Conservation (phyloP, 2,113 vertebrate genomes). For the Boleophthalmus pectinirostris region DNA sequence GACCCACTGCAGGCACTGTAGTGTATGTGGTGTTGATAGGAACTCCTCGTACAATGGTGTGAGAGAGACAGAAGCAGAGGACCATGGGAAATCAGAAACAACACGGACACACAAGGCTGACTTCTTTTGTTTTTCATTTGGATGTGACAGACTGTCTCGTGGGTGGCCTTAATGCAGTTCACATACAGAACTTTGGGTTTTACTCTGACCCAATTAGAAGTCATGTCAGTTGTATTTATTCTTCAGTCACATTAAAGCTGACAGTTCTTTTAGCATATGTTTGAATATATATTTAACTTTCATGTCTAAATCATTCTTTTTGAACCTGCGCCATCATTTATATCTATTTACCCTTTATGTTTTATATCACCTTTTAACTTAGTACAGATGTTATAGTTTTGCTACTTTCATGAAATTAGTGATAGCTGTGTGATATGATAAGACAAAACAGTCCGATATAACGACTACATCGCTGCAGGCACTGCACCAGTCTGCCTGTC, state of each 20-base stretch:
- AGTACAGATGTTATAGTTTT: too few relatives aligned
- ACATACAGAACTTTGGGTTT: conserved; percentile 17
- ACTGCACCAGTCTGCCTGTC: too few relatives aligned
- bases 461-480: too few relatives aligned
- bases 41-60: conserved; percentile 29
- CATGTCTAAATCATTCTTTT: neutral
- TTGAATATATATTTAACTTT: neutral
- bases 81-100: conserved; percentile 69
- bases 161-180: conserved; percentile 3
- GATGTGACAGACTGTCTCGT: conserved; percentile 53
- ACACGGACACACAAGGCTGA: conserved; percentile 53
- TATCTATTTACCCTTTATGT: neutral
- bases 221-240: neutral
- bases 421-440: too few relatives aligned
- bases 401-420: too few relatives aligned
- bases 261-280: neutral
- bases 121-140: conserved; percentile 48
- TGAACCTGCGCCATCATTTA: neutral
- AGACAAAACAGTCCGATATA: too few relatives aligned
- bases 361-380: too few relatives aligned
- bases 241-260: neutral
- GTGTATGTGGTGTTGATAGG: conserved; percentile 10
- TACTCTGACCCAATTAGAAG: neutral
- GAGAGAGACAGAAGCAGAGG: conserved; percentile 2
- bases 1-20: conserved; percentile 23